These are phyloP conservation scores for Schlechtendalia chinensis DNA, from an alignment of 1,140 invertebrate species.

Conservation along the genomic window DNA sequence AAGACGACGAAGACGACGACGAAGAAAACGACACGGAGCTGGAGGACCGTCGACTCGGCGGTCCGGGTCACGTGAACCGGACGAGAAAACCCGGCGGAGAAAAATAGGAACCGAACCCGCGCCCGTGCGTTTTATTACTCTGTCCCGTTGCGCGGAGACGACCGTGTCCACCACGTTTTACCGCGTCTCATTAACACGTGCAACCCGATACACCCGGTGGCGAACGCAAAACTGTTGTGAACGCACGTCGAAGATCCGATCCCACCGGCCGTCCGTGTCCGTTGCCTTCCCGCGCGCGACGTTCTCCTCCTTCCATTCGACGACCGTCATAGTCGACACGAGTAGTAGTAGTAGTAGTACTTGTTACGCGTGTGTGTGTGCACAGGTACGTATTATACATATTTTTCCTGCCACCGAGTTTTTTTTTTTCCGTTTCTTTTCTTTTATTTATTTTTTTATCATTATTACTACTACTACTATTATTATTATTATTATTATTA, in stretches of 20 bases:
- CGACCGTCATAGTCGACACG: neutral
- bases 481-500: constrained; percentile 9
- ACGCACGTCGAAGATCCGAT: constrained; percentile 41
- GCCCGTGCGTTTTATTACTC: neutral
- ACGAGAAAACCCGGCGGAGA: neutral
- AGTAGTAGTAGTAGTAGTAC: no score
- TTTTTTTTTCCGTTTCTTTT: no score
- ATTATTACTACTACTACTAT: no score
- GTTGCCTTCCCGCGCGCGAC: neutral
- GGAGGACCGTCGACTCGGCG: neutral
- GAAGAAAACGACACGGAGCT: neutral
- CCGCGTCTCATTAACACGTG: constrained; percentile 37
- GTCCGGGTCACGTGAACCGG: neutral
- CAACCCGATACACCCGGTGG: constrained; percentile 41
- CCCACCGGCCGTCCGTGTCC: constrained; percentile 3
- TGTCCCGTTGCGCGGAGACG: neutral
- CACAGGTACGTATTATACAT: neutral
- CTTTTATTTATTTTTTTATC: no score
- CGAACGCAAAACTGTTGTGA: constrained; percentile 47
- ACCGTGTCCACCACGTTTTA: constrained; percentile 30
- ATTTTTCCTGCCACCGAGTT: constrained; percentile 37
- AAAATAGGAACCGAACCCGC: no score
- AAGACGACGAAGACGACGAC: neutral
- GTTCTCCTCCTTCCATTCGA: constrained; percentile 44
- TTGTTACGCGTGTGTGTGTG: neutral